Base-by-base conservation (phyloP, 2,113 vertebrate species). In the Accipiter virgatus region DNA sequence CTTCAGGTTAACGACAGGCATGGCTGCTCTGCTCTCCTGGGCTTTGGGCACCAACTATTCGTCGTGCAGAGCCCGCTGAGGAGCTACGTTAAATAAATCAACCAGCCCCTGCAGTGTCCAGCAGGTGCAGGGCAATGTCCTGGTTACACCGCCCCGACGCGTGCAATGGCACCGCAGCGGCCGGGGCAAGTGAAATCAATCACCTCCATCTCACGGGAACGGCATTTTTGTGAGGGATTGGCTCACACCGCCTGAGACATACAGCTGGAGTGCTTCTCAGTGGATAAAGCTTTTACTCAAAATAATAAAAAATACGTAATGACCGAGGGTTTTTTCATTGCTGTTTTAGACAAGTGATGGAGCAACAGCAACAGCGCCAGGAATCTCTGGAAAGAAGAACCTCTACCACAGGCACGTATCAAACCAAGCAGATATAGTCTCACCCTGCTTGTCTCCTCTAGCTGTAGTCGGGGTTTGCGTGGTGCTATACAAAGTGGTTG, bases 321-420 rank as follows among this genome's bases (percentile, higher is more conserved):
- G 19, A 92, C 58, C 1, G 3, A 50, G 56, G 13, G 3, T 13
- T 73, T 92, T 96, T 93, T 75, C 52, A 31, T 75, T 93, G 63
- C 61, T 91, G 11, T 97, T 97, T 36, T 96, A 99, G 99, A 98
- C 99, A 99, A 98, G 98, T 99, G 98, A 99, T 99, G 99, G 99
- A 99, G 96, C 99, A 99, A 93, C 97, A 98, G 93, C 98, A 97
- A 88, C 99, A 98, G 68, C 98, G 98, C 95, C 99, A 99, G 94
- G 99, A 99, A 95, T 99, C 99, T 95, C 98, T 99, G 91, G 99
- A 99, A 98, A 98, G 99, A 95, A 98, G 99, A 79, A 98, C 99
- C 20, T 99, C 99, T 18, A 99, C 99, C 94, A 99, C 99, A 99
- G 99, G 99, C 99, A 98, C 5, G 97, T 86, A 95, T 95, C 71